Evolutionary conservation across 2,888 invertebrate genomes (phyloP), one percentile per base, ranked within the genome.

Genomic region (Drosophila mimica): DNA sequence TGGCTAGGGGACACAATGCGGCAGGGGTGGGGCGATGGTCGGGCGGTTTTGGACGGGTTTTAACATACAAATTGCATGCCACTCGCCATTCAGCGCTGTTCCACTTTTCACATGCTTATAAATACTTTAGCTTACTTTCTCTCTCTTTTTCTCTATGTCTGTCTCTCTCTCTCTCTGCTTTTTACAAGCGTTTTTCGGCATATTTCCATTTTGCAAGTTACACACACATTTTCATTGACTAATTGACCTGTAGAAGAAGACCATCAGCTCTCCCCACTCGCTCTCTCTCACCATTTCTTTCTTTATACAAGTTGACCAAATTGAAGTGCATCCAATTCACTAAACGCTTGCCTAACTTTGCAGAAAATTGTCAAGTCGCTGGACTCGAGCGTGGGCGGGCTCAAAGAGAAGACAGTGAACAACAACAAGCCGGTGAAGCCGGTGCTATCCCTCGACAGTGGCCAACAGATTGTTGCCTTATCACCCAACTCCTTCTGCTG

Each of bases 291-390:
- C 49, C 54, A 9, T 43, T 28, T 52, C 0, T 51, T 36, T 38
- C 8, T 36, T 28, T 71, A 34, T 64, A 71, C 54, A 53, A n/a
- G 17, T 48, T 56, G 51, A 33, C 70, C 54, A 60, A 63, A 63
- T 80, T 66, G 53, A 75, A 70, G 70, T 67, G 67, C 70, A 40
- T 6, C 34, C 60, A 67, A 63, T 38, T 54, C 38, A 71, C 74
- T 78, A 74, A 81, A 51, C 68, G 59, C n/a, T 66, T 80, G 63
- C 43, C 57, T 53, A 77, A 63, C 66, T 75, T 88, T 91, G 36
- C 91, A 93, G 93, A 93, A 93, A 91, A 89, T 89, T 79, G 91
- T 91, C 61, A 93, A 93, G 86, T 93, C 93, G 48, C 83, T 93
- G 83, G 93, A 93, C 82, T 91, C 92, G 52, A 83, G 82, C 63